Percentiles rank a stretch among this genome's conserved stretches.
Conservation (phyloP, 2,113 vertebrate genomes). For the Taxidea taxus region DNA sequence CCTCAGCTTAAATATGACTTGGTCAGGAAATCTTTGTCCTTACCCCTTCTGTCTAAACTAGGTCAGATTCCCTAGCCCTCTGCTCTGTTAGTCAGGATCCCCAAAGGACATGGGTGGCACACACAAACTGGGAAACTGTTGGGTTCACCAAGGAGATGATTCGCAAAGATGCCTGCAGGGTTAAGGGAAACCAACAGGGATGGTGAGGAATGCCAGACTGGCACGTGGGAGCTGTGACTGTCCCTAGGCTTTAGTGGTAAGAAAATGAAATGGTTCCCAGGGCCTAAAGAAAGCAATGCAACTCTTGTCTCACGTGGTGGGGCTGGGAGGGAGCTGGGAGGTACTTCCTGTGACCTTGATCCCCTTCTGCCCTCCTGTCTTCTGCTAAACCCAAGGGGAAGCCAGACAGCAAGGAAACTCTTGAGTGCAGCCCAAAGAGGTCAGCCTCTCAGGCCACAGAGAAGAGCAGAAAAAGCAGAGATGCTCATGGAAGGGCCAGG, state of each 20-base stretch:
- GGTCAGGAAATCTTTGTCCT: not conserved
- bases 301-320: not conserved
- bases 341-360: not conserved
- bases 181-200: not conserved
- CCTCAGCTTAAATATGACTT: not conserved
- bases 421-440: not conserved
- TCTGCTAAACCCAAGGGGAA: not conserved
- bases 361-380: not conserved
- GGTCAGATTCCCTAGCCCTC: not conserved
- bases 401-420: not conserved
- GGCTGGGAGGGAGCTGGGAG: not conserved
- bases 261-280: not conserved
- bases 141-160: not conserved
- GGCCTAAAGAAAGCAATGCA: not conserved
- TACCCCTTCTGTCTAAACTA: not conserved
- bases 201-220: not conserved
- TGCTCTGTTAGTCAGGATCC: not conserved
- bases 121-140: not conserved
- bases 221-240: not conserved
- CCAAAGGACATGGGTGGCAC: not conserved
- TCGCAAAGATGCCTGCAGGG: not conserved
- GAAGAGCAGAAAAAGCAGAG: not conserved
- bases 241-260: not conserved
- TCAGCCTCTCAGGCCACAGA: not conserved
- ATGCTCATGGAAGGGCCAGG: not conserved